Evolutionary conservation across 2,888 invertebrate species (phyloP), one percentile per base, ranked within the genome.

Genomic region (Drosophila niveifrons): DNA sequence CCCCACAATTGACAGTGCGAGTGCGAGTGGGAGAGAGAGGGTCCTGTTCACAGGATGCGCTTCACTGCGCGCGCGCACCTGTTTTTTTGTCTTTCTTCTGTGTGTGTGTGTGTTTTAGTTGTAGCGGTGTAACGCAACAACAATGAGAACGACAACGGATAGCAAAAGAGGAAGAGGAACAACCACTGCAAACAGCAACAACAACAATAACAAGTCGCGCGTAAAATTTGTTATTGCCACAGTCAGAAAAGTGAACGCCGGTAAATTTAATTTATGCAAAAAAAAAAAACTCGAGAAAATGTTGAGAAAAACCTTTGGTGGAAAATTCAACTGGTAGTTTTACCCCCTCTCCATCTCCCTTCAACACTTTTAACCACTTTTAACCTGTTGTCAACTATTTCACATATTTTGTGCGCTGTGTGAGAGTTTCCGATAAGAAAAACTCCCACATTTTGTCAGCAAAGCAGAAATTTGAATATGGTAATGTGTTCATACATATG

Each of bases 41-140:
- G 52, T 79, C 79, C 72, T 87, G 80, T 23, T 47, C 71, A 69
- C 89, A 89, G 85, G 89, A 89, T 84, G 82, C 85, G 89, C 79
- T 75, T 75, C 71, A 75, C 56, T 85, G 85, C 66, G 56, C 59
- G 31, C 66, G 85, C 68, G 85, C 85, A 85, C 85, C 85, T 89
- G 85, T 85, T 72, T 65, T 53, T 46, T 36, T 10, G 10, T 55
- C n/a, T 2, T 17, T 4, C 7, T 9, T 23, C 23, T 6, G 23
- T 23, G 23, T 36, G 10, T 1, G 8, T 31, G 31, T 31, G 31
- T 31, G 31, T 31, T 10, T 9, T n/a, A 36, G 36, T 36, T 36
- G 1, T n/a, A 36, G 36, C 36, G 36, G 36, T 36, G 36, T 36
- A 36, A 36, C 31, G 31, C 36, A 36, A 18, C 23, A 28, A 36